These are phyloP conservation scores for Noctua comes DNA, from an alignment of 2,888 invertebrate species.

Conservation along the genomic window DNA sequence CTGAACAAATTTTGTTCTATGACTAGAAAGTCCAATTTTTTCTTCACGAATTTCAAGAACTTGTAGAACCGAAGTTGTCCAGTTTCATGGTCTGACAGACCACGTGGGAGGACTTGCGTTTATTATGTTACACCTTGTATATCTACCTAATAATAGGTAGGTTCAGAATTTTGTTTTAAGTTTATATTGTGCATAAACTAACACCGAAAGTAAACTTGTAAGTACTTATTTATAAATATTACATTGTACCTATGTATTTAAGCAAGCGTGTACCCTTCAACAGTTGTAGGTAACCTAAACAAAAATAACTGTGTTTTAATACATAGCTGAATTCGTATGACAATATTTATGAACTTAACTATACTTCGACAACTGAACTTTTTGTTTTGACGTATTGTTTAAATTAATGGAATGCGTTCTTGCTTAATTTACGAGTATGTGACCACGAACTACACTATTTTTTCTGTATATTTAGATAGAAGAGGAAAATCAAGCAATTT, in stretches of 20 bases:
- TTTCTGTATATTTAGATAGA: neutral
- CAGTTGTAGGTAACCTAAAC: neutral
- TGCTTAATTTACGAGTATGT: neutral
- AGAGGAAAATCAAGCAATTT: too few species aligned
- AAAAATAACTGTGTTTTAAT: neutral
- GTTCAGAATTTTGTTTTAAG: neutral
- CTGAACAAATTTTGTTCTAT: too few species aligned
- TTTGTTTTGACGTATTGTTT: neutral
- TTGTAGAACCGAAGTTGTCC: too few species aligned
- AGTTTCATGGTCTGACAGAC: too few species aligned
- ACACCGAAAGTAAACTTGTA: neutral
- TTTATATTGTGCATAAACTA: neutral
- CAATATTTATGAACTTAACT: neutral
- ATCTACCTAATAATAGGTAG: too few species aligned
- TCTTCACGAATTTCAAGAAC: too few species aligned
- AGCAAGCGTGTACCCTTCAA: neutral
- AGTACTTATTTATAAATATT: neutral
- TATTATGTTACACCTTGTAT: too few species aligned
- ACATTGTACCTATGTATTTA: neutral
- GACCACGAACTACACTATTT: neutral
- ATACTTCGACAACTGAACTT: neutral
- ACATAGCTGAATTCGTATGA: neutral
- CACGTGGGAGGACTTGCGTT: too few species aligned
- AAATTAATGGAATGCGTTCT: neutral
- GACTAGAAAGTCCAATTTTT: too few species aligned